phyloP scores from a whole-genome alignment of 2,113 vertebrate species.

The Vulpes vulpes region DNA sequence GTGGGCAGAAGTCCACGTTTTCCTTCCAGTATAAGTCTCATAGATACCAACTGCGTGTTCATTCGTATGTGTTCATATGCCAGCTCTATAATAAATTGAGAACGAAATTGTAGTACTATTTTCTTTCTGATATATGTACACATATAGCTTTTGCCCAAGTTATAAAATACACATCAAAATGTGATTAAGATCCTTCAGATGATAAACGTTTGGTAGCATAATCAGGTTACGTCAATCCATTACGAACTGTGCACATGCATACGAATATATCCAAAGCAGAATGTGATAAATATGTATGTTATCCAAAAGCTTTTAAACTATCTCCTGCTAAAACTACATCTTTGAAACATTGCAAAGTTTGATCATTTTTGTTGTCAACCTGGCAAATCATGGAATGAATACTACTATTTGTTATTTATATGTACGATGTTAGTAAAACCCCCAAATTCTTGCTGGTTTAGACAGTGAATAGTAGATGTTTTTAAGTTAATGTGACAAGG shows the following conservation, averaged over 20 bases:
- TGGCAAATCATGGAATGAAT: constrained; percentile 46
- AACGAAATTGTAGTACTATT: neutral
- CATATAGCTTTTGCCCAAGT: neutral
- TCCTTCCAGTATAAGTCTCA: neutral
- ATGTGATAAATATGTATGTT: constrained; percentile 57
- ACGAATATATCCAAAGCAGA: neutral
- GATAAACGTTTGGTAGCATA: neutral
- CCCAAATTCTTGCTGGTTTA: constrained; percentile 29
- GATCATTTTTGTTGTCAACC: constrained; percentile 49
- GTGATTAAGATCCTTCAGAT: constrained; percentile 47
- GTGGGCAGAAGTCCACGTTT: neutral
- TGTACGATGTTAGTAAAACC: neutral
- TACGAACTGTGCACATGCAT: neutral
- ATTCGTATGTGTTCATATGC: neutral
- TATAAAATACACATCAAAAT: neutral
- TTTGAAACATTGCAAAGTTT: constrained; percentile 18
- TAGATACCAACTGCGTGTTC: neutral
- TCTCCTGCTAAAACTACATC: neutral
- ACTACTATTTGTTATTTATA: constrained; percentile 57
- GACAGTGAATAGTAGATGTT: neutral
- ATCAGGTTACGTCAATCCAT: neutral
- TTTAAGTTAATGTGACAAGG: constrained; percentile 28
- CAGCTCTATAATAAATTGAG: neutral
- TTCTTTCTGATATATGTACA: constrained; percentile 1
- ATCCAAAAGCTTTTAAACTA: constrained; percentile 21